phyloP scores from a whole-genome alignment of 2,113 vertebrate genomes.

The Trochalopteron elliotii region DNA sequence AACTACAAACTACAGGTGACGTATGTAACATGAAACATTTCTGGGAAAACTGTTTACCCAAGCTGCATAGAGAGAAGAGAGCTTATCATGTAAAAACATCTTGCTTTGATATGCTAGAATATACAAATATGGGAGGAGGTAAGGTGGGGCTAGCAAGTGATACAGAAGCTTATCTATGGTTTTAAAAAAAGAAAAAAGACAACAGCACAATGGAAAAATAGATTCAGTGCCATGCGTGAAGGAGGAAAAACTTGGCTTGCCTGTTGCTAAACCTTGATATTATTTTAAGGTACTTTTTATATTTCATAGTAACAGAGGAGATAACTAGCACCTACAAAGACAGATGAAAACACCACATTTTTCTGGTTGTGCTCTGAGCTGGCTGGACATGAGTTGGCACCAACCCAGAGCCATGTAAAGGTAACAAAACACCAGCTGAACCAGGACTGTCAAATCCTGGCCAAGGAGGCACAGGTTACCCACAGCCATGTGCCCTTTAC shows the following conservation, averaged over 20 bases:
- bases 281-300: not conserved
- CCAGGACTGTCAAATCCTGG: not conserved
- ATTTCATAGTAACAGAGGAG: not conserved
- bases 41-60: slow-evolving; percentile 35
- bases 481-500: not conserved
- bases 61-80: not conserved
- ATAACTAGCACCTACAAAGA: not conserved
- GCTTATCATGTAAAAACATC: slow-evolving; percentile 48
- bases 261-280: not conserved
- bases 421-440: accelerated
- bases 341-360: not conserved
- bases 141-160: slow-evolving; percentile 27
- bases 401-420: not conserved
- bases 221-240: not conserved
- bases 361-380: not conserved
- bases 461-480: not conserved
- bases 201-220: not conserved
- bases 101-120: slow-evolving; percentile 39
- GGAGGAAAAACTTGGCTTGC: not conserved
- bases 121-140: slow-evolving; percentile 49
- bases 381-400: not conserved
- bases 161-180: slow-evolving; percentile 17
- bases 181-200: not conserved
- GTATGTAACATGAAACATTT: not conserved
- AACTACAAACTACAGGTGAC: not conserved